A percentile compares a stretch with the other conserved stretches of the same genome.
These are phyloP conservation scores for Ctena decussata DNA, from an alignment of 2,888 invertebrate species.

Conservation along the genomic window DNA sequence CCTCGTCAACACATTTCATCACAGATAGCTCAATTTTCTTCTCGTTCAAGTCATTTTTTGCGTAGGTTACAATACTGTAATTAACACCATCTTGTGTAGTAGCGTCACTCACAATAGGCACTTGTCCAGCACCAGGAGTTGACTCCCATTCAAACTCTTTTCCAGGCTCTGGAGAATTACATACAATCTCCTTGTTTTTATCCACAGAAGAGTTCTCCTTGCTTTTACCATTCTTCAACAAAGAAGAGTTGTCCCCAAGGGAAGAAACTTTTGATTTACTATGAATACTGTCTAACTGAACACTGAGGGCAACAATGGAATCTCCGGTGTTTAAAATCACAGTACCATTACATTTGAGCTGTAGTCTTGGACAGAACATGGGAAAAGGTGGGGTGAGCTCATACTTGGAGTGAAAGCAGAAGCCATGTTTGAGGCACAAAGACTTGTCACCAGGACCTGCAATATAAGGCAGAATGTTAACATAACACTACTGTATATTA, in stretches of 20 bases:
- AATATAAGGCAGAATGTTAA: too few species aligned
- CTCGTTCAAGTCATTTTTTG: conserved; percentile 34
- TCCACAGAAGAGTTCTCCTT: conserved; percentile 39
- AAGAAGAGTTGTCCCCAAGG: conserved; percentile 41
- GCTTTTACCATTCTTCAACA: conserved; percentile 46
- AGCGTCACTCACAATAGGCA: conserved; percentile 41
- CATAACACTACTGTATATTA: too few species aligned
- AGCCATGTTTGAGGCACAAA: conserved; percentile 94
- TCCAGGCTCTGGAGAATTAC: conserved; percentile 57
- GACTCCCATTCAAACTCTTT: conserved; percentile 62
- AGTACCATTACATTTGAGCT: conserved; percentile 88
- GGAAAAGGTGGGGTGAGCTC: conserved; percentile 91
- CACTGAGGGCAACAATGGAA: conserved; percentile 92
- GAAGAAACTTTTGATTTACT: conserved; percentile 33
- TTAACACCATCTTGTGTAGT: conserved; percentile 21
- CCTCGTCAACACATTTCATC: conserved; percentile 39
- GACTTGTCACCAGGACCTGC: conserved; percentile 59
- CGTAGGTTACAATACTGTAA: conserved; percentile 3
- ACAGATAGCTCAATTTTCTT: not conserved
- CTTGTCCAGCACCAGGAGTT: conserved; percentile 29
- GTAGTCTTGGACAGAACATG: conserved; percentile 81
- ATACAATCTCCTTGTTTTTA: conserved; percentile 56
- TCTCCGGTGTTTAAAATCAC: conserved; percentile 95
- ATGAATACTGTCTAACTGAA: conserved; percentile 84
- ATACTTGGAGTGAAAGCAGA: conserved; percentile 96